Base-by-base conservation (phyloP, 2,797 vertebrate genomes). In the Sebastiscus albofasciatus region DNA sequence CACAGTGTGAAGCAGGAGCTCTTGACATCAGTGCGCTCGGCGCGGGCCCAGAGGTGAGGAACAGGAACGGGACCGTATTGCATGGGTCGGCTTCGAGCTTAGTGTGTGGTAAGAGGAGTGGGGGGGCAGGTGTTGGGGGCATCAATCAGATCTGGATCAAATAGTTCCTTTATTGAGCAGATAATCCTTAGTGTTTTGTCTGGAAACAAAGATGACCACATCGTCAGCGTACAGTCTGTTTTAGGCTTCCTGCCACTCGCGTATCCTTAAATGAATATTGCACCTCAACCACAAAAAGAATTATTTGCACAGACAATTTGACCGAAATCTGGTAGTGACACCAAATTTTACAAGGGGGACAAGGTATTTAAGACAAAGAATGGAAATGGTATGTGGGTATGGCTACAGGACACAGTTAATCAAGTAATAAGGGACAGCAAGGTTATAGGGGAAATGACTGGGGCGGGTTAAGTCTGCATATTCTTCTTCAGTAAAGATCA, bases 1-100 rank as follows among this genome's bases (percentile, higher is more conserved):
- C 97, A 98, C 97, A 98, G 97, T 97, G 97, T 97, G 96, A 96
- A 96, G 95, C 87, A 88, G 84, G 82, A 91, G 95, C 96, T 96
- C 82, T 92, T 95, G 94, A 95, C 93, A 95, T 96, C 93, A 94
- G 93, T 91, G 90, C 71, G 72, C 90, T 90, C 79, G 77, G 87
- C 78, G 83, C 76, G 70, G 85, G 83, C 87, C 91, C 88, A 73
- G 80, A 82, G 84, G 84, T 69, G 84, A 85, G 82, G 82, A 75
- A 55, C 4, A 13, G 66, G 26, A 49, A 58, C 29, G 11, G 75
- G 72, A 39, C 77, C 24, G 26, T 87, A 92, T 93, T 93, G 93
- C 87, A 72, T 86, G 91, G 83, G 87, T 87, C 75, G 8, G 70
- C 87, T 82, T 84, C 68, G 79, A 90, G 89, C 90, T 79, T 87